Evolutionary conservation across 2,797 vertebrate genomes (phyloP).

Genomic region (Orientallactaga sibirica): DNA sequence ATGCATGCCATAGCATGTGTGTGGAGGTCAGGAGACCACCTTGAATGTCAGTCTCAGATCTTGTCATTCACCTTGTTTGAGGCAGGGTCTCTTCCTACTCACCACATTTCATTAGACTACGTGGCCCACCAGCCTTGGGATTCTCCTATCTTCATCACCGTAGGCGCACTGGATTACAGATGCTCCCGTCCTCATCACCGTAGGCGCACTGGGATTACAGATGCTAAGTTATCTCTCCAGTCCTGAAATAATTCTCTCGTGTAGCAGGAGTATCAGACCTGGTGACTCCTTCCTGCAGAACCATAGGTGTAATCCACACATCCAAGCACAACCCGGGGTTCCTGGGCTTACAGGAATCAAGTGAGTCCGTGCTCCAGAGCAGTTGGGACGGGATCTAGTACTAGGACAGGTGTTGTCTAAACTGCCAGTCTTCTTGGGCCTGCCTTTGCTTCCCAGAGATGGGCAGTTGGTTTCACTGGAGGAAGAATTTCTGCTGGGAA

Average conservation of each 20-base stretch:
- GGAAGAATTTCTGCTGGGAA: background rate
- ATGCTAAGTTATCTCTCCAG: too few relatives aligned
- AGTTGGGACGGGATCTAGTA: background rate
- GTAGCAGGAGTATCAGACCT: conserved; percentile 21
- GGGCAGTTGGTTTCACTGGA: background rate
- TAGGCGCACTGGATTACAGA: too few relatives aligned
- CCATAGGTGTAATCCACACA: background rate
- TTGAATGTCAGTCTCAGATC: too few relatives aligned
- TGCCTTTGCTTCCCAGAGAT: background rate
- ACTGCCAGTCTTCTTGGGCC: background rate
- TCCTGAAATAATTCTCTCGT: background rate
- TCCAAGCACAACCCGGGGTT: background rate
- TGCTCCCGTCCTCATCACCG: too few relatives aligned
- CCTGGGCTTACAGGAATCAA: background rate
- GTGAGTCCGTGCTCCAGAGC: background rate
- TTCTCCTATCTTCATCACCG: too few relatives aligned
- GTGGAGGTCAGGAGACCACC: too few relatives aligned
- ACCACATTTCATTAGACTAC: too few relatives aligned
- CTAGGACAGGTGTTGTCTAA: background rate
- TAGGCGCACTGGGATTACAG: too few relatives aligned
- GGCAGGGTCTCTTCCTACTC: too few relatives aligned
- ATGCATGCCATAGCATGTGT: too few relatives aligned
- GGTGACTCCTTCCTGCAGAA: background rate
- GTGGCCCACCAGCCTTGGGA: too few relatives aligned
- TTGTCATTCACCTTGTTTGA: too few relatives aligned